A percentile compares a stretch with the other conserved stretches of the same genome.
These are phyloP conservation scores for Podargus strigoides DNA, from an alignment of 2,797 vertebrate species.

Conservation along the genomic window DNA sequence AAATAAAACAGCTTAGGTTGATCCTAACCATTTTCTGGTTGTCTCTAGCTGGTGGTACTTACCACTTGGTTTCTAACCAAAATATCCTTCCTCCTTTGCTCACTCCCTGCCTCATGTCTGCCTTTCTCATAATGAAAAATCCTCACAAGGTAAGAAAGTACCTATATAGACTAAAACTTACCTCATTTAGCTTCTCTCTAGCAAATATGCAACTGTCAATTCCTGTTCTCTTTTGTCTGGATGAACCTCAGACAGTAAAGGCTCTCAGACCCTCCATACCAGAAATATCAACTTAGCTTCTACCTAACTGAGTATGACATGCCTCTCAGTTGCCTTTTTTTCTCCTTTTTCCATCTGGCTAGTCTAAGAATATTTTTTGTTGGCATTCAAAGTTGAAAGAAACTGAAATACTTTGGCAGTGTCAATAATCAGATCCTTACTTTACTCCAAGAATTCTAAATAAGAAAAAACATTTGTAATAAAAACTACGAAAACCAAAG, in stretches of 20 bases:
- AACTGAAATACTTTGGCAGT: background rate
- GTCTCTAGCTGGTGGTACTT: background rate
- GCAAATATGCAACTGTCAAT: background rate
- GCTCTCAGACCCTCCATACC: background rate
- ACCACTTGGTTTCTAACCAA: background rate
- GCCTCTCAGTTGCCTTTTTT: background rate
- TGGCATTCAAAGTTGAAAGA: conserved; percentile 15
- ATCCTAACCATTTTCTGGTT: background rate
- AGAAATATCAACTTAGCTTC: background rate
- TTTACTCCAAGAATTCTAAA: conserved; percentile 1
- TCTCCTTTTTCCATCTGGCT: conserved; percentile 23
- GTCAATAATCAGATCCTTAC: background rate
- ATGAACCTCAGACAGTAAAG: background rate
- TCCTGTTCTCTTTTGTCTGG: background rate
- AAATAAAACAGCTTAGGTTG: background rate
- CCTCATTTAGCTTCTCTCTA: background rate
- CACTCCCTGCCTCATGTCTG: accelerated
- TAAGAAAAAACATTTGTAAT: conserved; percentile 16
- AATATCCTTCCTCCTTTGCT: background rate
- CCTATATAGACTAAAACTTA: background rate
- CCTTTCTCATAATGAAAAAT: background rate
- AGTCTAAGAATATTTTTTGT: background rate
- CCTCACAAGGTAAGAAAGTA: background rate
- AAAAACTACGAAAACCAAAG: background rate
- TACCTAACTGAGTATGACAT: background rate